Conservation (phyloP, 2,888 invertebrate species). For the Leucozona laternaria region DNA sequence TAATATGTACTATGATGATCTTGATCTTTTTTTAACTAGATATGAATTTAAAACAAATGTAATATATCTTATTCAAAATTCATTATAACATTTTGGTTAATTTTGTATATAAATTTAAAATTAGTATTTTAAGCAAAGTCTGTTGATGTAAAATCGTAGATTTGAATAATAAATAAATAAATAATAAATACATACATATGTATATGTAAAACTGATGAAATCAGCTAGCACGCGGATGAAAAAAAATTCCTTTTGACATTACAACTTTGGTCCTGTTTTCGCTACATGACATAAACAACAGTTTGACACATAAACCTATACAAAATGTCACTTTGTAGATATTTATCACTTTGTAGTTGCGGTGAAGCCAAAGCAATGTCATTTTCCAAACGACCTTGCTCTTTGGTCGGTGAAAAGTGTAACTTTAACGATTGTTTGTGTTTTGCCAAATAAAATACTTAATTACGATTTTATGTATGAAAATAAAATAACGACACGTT, state of each 20-base stretch:
- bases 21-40: too few species aligned
- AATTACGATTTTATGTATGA: constrained; percentile 2
- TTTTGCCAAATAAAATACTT: background rate
- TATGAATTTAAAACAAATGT: too few species aligned
- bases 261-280: background rate
- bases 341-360: background rate
- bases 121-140: too few species aligned
- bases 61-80: too few species aligned
- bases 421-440: background rate
- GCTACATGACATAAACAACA: background rate
- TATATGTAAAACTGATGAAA: constrained; percentile 17
- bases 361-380: background rate
- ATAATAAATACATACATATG: too few species aligned
- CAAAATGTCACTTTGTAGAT: constrained; percentile 5
- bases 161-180: too few species aligned
- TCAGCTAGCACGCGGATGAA: background rate
- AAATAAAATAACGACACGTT: background rate
- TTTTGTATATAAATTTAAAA: too few species aligned
- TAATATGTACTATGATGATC: too few species aligned
- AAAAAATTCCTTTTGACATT: background rate
- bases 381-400: background rate
- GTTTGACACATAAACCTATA: constrained; percentile 2
- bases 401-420: background rate
- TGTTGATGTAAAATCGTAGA: too few species aligned
- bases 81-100: too few species aligned